A percentile compares a stretch with the other conserved stretches of the same genome.
Evolutionary conservation across 2,888 invertebrate species (phyloP).

Genomic region (Pristionchus exspectatus): DNA sequence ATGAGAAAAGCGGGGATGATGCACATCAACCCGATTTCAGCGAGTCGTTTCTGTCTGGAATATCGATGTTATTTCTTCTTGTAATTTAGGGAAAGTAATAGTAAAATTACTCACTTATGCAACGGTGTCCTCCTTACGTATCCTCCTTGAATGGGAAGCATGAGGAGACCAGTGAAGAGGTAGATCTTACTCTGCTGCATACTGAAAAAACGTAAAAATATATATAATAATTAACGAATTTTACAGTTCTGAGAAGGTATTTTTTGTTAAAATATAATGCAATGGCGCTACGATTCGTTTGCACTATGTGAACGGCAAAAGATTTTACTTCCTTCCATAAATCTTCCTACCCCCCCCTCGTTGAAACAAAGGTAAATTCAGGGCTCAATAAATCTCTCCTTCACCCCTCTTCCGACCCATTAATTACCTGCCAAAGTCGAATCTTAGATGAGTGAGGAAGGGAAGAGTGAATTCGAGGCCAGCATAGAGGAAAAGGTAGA

Average conservation of each 20-base stretch:
- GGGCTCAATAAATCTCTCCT: not conserved
- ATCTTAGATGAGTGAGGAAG: conserved; percentile 94
- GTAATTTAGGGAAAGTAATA: not conserved
- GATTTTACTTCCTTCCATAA: not conserved
- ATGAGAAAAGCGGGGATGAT: conserved; percentile 91
- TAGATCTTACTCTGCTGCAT: conserved; percentile 99
- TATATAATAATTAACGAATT: too few relatives aligned
- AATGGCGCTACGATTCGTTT: too few relatives aligned
- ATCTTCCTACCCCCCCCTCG: not conserved
- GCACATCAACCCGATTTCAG: conserved; percentile 85
- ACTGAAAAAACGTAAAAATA: conserved; percentile 81
- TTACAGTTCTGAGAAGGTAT: too few relatives aligned
- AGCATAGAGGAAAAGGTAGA: conserved; percentile 94
- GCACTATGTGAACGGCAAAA: not conserved
- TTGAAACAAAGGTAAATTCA: not conserved
- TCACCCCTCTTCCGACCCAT: not conserved
- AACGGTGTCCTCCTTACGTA: conserved; percentile 89
- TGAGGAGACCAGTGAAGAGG: conserved; percentile 91
- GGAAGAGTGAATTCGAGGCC: conserved; percentile 97
- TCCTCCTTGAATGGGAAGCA: conserved; percentile 91
- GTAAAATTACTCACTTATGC: conserved; percentile 80
- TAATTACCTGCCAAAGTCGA: conserved; percentile 86
- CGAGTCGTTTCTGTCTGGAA: conserved; percentile 68
- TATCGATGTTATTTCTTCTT: not conserved
- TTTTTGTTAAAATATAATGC: too few relatives aligned